phyloP scores from a whole-genome alignment of 2,888 invertebrate genomes.

The Rutpela maculata region DNA sequence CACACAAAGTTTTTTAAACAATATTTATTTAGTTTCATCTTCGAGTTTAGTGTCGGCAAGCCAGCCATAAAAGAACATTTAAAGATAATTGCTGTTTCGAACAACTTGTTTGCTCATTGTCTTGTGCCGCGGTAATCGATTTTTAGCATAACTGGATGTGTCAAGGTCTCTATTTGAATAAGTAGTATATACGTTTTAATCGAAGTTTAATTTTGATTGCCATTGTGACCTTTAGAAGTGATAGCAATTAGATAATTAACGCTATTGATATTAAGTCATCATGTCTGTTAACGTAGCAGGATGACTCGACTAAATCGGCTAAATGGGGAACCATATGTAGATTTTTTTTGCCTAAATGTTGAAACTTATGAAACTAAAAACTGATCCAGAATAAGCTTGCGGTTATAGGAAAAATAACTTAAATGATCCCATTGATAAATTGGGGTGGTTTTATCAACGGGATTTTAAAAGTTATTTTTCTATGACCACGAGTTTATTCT shows the following conservation, averaged over 20 bases:
- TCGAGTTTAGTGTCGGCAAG: neutral
- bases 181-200: neutral
- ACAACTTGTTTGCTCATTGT: neutral
- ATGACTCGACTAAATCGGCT: too few relatives aligned
- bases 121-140: neutral
- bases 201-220: neutral
- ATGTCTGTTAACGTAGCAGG: neutral
- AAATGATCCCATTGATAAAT: too few relatives aligned
- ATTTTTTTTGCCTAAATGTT: too few relatives aligned
- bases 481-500: too few relatives aligned
- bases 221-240: neutral
- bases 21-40: neutral
- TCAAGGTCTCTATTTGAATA: slow-evolving; percentile 11
- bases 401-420: too few relatives aligned
- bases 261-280: too few relatives aligned
- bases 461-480: too few relatives aligned
- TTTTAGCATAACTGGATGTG: neutral
- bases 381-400: too few relatives aligned
- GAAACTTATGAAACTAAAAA: too few relatives aligned
- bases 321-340: too few relatives aligned
- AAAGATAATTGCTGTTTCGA: neutral
- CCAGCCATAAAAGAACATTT: too few relatives aligned
- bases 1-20: neutral
- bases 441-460: too few relatives aligned
- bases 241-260: neutral